Conservation (phyloP, 2,113 vertebrate species). For the Martes martes region DNA sequence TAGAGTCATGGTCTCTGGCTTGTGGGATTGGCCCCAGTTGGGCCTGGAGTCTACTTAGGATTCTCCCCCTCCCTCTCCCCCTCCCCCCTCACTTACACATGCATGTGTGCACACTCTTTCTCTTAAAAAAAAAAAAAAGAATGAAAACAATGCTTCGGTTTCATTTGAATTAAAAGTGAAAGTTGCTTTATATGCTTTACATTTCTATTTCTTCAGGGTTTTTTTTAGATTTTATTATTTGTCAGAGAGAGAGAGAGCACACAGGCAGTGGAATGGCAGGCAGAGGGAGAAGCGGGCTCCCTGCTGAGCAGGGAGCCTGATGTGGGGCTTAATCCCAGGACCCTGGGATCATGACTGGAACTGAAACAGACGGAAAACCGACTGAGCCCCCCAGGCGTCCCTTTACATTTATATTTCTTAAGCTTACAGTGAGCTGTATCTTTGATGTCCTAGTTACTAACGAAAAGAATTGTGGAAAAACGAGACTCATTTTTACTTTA, state of each 20-base stretch:
- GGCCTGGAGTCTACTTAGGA: background rate
- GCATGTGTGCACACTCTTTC: background rate
- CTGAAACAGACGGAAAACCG: too few relatives aligned
- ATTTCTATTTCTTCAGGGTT: background rate
- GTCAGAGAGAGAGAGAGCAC: too few relatives aligned
- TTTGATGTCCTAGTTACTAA: slow-evolving; percentile 11
- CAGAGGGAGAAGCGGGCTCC: too few relatives aligned
- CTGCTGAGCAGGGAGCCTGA: too few relatives aligned
- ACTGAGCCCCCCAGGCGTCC: too few relatives aligned
- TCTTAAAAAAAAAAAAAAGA: background rate
- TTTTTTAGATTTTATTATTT: too few relatives aligned
- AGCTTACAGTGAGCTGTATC: background rate
- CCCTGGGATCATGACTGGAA: too few relatives aligned
- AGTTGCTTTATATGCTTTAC: background rate
- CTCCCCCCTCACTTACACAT: background rate
- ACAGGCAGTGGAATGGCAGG: too few relatives aligned
- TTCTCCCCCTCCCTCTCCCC: background rate
- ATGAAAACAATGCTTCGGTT: slow-evolving; percentile 16
- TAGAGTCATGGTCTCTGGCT: background rate
- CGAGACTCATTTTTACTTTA: background rate
- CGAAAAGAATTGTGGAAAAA: background rate
- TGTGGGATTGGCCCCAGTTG: background rate
- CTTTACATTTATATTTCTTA: background rate
- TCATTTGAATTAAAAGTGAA: slow-evolving; percentile 27
- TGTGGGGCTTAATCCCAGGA: too few relatives aligned